Evolutionary conservation across 2,113 vertebrate species (phyloP), one percentile per base, ranked within the genome.

Genomic region (Tautogolabrus adspersus): DNA sequence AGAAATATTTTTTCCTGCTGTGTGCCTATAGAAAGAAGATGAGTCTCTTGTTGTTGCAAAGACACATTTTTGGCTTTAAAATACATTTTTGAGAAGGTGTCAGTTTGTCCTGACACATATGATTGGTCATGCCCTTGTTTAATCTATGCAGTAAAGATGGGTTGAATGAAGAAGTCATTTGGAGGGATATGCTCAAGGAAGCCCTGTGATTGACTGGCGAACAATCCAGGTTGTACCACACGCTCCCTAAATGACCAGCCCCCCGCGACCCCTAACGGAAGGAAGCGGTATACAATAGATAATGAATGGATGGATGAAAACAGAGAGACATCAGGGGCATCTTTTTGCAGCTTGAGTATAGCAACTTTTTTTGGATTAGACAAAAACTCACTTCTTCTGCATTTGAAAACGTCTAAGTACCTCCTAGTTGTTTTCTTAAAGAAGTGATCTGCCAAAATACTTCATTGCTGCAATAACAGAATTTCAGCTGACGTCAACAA

Each of bases 401-500:
- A 73, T 87, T 57, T 22, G 69, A 80, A 68, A 85, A 70, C 72
- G 52, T 75, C 61, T 74, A 70, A 75, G 52, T 22, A 56, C 78
- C 66, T 91, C 88, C 78, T 78, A 63, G 77, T 81, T 92, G 88
- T 91, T 93, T 92, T 91, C 86, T 86, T 80, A 79, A 79, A 83
- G 51, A 60, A 62, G 70, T 63, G 30, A 88, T 79, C 65, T 21
- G 88, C 92, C 91, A 93, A 70, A 86, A 88, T 70, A 84, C 82
- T 88, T 91, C 78, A 90, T 85, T 52, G 74, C 82, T 86, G 81
- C 85, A 89, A 91, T 77, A 92, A 83, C 87, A 87, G 76, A 86
- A 89, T 87, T 87, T 87, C 16, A 65, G 83, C 84, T 89, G 91
- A 93, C 89, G 88, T 92, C 88, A 92, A 84, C 87, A 77, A 76